Conservation (phyloP, 1,140 invertebrate species). For the Metaphire vulgaris region DNA sequence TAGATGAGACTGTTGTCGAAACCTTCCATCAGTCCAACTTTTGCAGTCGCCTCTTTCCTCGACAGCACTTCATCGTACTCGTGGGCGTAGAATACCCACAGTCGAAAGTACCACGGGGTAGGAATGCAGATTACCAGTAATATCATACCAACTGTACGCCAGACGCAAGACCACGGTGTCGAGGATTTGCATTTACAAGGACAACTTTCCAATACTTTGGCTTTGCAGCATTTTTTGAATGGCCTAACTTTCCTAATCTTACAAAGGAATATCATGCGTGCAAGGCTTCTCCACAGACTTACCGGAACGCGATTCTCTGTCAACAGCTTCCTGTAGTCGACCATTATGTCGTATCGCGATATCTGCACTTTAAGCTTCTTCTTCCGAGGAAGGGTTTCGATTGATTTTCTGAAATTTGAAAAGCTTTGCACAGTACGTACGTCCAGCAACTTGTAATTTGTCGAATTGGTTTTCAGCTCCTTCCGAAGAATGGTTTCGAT, state of each 20-base stretch:
- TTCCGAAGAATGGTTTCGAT: too few relatives aligned
- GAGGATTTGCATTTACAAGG: background rate
- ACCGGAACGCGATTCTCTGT: slow-evolving; percentile 29
- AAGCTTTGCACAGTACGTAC: slow-evolving; percentile 9
- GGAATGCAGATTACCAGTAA: slow-evolving; percentile 41
- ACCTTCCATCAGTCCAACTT: slow-evolving; percentile 31
- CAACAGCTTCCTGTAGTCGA: slow-evolving; percentile 28
- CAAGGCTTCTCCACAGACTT: slow-evolving; percentile 12
- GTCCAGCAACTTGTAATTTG: slow-evolving; percentile 11
- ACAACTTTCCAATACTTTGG: slow-evolving; percentile 16
- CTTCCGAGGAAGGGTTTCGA: too few relatives aligned
- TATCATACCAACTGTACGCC: slow-evolving; percentile 34
- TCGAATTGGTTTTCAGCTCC: too few relatives aligned
- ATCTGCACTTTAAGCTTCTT: too few relatives aligned
- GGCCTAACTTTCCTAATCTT: slow-evolving; percentile 15
- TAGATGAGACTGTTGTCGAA: slow-evolving; percentile 43
- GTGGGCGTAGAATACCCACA: slow-evolving; percentile 43
- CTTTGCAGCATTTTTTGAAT: slow-evolving; percentile 23
- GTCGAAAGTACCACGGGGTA: slow-evolving; percentile 42
- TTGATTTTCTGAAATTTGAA: slow-evolving; percentile 21
- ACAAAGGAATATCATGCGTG: slow-evolving; percentile 22
- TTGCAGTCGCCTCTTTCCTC: slow-evolving; percentile 31
- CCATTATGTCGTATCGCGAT: slow-evolving; percentile 25
- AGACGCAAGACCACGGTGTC: slow-evolving; percentile 15
- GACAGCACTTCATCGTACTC: slow-evolving; percentile 38